These are phyloP conservation scores for Tychaedon coryphoeus DNA, from an alignment of 2,113 vertebrate genomes.

Conservation along the genomic window DNA sequence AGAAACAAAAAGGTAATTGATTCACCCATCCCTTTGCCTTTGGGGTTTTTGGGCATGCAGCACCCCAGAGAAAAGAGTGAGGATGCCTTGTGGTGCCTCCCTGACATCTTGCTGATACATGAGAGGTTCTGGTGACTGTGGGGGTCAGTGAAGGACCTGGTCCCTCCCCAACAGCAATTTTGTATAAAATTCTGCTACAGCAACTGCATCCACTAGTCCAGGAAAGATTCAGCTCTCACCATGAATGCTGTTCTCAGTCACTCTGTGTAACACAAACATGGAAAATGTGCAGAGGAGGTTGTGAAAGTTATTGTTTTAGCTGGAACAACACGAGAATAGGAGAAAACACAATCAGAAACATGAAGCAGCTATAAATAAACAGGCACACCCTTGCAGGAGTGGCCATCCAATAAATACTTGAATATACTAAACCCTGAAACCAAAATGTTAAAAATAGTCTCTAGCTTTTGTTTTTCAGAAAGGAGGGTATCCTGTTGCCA, in stretches of 20 bases:
- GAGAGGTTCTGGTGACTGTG: not conserved
- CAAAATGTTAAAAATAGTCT: not conserved
- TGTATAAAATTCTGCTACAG: not conserved
- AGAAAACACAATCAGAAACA: not conserved
- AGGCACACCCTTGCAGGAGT: not conserved
- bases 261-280: not conserved
- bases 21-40: not conserved
- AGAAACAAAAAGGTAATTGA: not conserved
- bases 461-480: not conserved
- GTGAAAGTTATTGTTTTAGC: not conserved
- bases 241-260: not conserved
- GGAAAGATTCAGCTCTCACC: not conserved
- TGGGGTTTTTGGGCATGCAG: not conserved
- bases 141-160: not conserved
- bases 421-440: not conserved
- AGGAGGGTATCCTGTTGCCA: not conserved
- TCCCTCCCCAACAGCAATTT: not conserved
- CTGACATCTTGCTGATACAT: rapidly evolving
- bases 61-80: not conserved
- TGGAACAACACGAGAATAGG: not conserved
- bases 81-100: not conserved
- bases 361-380: not conserved
- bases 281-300: not conserved
- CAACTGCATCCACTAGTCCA: not conserved
- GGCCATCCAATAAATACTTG: not conserved